Base-by-base conservation (phyloP, 2,797 vertebrate species). In the Microtus californicus region DNA sequence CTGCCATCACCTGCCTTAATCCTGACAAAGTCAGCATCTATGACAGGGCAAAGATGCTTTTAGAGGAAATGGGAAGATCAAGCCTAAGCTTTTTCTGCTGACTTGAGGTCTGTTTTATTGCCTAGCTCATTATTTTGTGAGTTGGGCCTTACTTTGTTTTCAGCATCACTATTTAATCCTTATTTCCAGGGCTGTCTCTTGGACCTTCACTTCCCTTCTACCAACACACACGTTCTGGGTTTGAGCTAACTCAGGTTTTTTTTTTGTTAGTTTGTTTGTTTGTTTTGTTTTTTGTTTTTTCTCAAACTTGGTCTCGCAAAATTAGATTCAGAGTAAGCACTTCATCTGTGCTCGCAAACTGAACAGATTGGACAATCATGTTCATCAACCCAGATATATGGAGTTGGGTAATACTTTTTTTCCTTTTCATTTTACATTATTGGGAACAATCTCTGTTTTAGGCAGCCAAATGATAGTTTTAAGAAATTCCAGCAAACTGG, bases 381-480 rank as follows among this genome's bases (percentile, higher is more conserved):
- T 92, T 73, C 45, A 78, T 87, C 90, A 89, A 78, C 76, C n/a
- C 82, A 73, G 67, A 54, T 37, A 73, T 43, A 78, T 76, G 29
- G 51, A 77, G 14, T 74, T 92, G 48, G 23, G 5, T 43, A 69
- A 77, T 77, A 85, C 31, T 93, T 34, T 80, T 80, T 95, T 40
- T 69, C 63, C 43, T 6, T 95, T 90, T 78, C 27, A 74, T 90
- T 51, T 95, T 87, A 21, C 88, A 85, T 93, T 92, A 73, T 56
- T 86, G 69, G 79, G 73, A 92, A 90, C 31, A 89, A 80, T 25
- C 23, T 96, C 21, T 78, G 43, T 14, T 59, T 71, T 34, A 34
- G 25, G 56, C 15, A 93, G 37, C 56, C 77, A 95, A 89, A 92
- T 79, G 29, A 79, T 96, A 56, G 63, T 56, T 96, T 93, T 94